Evolutionary conservation across 2,113 vertebrate genomes (phyloP).

Genomic region (Charina bottae): DNA sequence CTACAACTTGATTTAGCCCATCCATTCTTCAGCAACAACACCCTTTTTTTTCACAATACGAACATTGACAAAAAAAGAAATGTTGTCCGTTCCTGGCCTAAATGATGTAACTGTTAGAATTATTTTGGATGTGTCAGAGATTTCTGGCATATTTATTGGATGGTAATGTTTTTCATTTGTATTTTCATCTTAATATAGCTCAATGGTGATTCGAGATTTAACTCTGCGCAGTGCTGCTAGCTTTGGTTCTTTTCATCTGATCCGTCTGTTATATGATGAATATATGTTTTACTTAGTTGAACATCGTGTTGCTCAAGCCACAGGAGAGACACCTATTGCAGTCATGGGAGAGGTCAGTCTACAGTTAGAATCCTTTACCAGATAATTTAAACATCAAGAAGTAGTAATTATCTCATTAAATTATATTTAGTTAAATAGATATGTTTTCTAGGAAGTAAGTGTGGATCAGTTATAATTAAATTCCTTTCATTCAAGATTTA

Average conservation of each 20-base stretch:
- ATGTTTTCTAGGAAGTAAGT: neutral
- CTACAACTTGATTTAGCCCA: neutral
- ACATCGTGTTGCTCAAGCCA: constrained; percentile 84
- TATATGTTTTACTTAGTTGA: constrained; percentile 88
- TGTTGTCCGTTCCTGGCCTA: neutral
- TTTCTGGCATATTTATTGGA: constrained; percentile 24
- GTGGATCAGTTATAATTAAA: neutral
- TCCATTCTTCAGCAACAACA: neutral
- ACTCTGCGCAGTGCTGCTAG: constrained; percentile 85
- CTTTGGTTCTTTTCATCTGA: constrained; percentile 86
- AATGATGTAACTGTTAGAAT: neutral
- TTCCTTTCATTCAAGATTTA: neutral
- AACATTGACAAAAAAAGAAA: neutral
- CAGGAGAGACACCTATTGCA: constrained; percentile 84
- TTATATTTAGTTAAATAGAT: neutral
- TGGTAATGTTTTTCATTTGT: constrained; percentile 22
- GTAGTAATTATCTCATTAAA: constrained; percentile 2
- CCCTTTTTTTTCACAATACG: neutral
- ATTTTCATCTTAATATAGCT: constrained; percentile 73
- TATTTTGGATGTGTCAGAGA: constrained; percentile 30
- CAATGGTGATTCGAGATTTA: constrained; percentile 86
- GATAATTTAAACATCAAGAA: constrained; percentile 29
- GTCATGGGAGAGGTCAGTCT: constrained; percentile 86
- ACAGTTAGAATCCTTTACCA: neutral
- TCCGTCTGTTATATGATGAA: constrained; percentile 83